Evolutionary conservation across 2,113 vertebrate genomes (phyloP).

Genomic region (Eurystomus gularis): DNA sequence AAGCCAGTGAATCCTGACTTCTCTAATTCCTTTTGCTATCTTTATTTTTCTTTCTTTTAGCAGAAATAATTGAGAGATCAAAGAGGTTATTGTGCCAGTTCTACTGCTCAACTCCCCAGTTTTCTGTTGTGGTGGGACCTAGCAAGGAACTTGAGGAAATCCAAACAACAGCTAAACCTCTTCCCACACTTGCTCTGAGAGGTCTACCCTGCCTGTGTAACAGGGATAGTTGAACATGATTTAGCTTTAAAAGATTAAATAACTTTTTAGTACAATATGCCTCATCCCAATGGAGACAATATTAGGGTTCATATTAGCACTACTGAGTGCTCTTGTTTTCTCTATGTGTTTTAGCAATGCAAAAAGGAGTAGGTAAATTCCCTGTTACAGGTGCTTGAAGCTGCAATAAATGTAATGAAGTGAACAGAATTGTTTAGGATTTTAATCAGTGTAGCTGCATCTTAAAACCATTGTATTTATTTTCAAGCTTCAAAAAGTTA

Average conservation of each 20-base stretch:
- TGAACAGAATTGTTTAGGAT: neutral
- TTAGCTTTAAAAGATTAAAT: neutral
- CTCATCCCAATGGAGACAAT: neutral
- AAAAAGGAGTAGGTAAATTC: neutral
- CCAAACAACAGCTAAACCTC: neutral
- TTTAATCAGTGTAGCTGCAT: neutral
- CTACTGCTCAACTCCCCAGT: neutral
- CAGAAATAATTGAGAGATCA: slow-evolving; percentile 6
- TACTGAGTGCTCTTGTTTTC: neutral
- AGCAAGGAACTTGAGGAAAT: neutral
- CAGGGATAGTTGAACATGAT: neutral
- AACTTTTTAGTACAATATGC: neutral
- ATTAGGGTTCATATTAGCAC: neutral
- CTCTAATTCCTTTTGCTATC: neutral
- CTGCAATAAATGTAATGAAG: neutral
- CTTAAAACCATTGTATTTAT: neutral
- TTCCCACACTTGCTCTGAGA: neutral
- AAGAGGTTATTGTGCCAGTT: neutral
- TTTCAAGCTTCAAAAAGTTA: neutral
- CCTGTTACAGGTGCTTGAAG: neutral
- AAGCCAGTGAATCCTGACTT: neutral
- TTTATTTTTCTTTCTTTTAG: slow-evolving; percentile 9
- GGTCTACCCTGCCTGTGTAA: neutral
- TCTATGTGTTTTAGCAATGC: neutral
- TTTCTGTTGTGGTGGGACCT: neutral